Base-by-base conservation (phyloP, 2,113 vertebrate species). In the Pseudorhombus dupliciocellatus region DNA sequence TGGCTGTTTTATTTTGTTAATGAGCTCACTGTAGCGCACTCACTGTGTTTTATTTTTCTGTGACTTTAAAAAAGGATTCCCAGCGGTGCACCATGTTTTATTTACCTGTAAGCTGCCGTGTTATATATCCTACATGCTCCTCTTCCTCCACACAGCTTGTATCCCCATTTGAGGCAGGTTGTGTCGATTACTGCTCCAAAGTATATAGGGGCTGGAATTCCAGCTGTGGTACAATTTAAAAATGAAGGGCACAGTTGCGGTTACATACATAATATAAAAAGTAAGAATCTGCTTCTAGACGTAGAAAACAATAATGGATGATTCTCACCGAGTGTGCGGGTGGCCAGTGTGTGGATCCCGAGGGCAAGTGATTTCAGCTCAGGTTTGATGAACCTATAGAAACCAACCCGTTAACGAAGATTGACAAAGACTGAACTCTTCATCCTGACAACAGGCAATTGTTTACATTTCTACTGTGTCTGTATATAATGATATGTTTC, bases 121-220 rank as follows among this genome's bases (percentile, higher is more conserved):
- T 97, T 89, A n/a, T 99, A 99, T 52, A 99, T 90, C 75, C 95
- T 94, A 84, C 96, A 99, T 0, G 96, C 95, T 71, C 96, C 97
- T 94, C 85, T 93, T 62, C 92, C 94, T 54, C 95, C 95, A 78
- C 97, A 98, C 25, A 65, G 93, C 85, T 94, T 96, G 87, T 89
- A 92, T 80, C 95, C 95, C 97, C 97, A 98, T 86, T 96, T 95
- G 69, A 99, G 92, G 87, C 97, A 99, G 0, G 96, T 94, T 21
- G 93, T 95, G 66, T 99, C 96, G 26, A 98, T 96, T 46, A 97
- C 86, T 51, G 96, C 94, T 79, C 97, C 97, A 59, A 97, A 97
- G 83, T 98, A 99, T 44, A 99, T 93, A 0, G 97, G 97, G 30
- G 96, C 96, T 67, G 97, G 97, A 76, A 99, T 96, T 78, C 97